A percentile compares a stretch with the other conserved stretches of the same genome.
Conservation (phyloP, 2,113 vertebrate genomes). For the Brachionichthys hirsutus region DNA sequence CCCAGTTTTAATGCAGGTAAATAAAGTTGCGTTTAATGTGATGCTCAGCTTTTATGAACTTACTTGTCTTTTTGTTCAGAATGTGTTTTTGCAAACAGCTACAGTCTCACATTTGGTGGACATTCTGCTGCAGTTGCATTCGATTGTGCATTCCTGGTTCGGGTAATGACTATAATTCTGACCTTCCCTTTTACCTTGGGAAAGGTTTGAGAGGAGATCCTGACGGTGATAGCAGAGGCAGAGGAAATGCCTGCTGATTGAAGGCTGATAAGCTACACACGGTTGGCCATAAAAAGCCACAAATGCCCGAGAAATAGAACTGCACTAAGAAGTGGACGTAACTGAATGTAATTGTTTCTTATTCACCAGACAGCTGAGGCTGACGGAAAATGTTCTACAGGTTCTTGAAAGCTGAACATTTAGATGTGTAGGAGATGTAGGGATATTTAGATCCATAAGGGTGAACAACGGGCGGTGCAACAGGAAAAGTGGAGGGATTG, state of each 20-base stretch:
- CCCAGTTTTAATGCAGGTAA: not conserved
- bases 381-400: no score
- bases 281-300: not conserved
- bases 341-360: no score
- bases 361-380: no score
- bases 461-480: no score
- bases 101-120: not conserved
- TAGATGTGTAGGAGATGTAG: no score
- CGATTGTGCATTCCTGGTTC: no score
- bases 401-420: no score
- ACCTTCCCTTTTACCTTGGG: constrained; percentile 11
- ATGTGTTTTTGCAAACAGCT: not conserved
- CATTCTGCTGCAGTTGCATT: no score
- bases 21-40: not conserved
- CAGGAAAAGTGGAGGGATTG: no score
- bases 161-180: not conserved
- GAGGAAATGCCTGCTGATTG: constrained; percentile 3
- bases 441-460: no score
- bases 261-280: not conserved
- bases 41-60: not conserved
- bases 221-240: not conserved
- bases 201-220: constrained; percentile 7
- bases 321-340: no score
- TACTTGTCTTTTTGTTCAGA: not conserved
- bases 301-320: no score